phyloP scores from a whole-genome alignment of 2,797 vertebrate genomes.

The Rhyacichthys aspro region DNA sequence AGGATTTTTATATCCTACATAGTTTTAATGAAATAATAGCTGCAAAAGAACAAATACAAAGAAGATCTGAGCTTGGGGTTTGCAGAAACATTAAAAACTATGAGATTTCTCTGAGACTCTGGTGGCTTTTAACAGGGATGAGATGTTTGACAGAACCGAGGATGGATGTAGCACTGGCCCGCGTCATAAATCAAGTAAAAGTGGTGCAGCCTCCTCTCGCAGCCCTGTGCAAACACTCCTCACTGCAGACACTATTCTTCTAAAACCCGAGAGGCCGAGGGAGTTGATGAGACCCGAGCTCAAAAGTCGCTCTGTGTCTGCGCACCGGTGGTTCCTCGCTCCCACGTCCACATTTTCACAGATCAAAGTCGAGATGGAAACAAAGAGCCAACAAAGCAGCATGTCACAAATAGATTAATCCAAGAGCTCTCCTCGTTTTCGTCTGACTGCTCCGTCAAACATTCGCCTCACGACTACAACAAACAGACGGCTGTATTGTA shows the following conservation, averaged over 20 bases:
- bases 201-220: slow-evolving; percentile 11
- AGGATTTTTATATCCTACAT: not conserved
- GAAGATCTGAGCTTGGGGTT: too few species aligned
- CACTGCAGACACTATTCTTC: not conserved
- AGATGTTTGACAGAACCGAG: slow-evolving; percentile 16
- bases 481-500: not conserved
- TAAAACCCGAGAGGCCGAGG: not conserved
- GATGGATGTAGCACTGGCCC: slow-evolving; percentile 5
- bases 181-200: slow-evolving; percentile 19
- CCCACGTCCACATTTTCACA: slow-evolving; percentile 24
- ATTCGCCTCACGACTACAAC: not conserved
- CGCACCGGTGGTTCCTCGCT: slow-evolving; percentile 8
- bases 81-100: too few species aligned
- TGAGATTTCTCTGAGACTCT: not conserved
- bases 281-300: slow-evolving; percentile 17
- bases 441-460: not conserved
- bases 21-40: too few species aligned
- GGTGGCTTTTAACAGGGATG: not conserved
- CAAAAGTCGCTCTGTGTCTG: slow-evolving; percentile 19
- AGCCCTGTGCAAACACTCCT: not conserved
- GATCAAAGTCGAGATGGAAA: slow-evolving; percentile 24
- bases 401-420: not conserved
- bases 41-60: too few species aligned
- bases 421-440: too few species aligned
- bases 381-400: not conserved